Base-by-base conservation (phyloP, 92 coral and sea anemone genomes). In the Meandrina meandrites region DNA sequence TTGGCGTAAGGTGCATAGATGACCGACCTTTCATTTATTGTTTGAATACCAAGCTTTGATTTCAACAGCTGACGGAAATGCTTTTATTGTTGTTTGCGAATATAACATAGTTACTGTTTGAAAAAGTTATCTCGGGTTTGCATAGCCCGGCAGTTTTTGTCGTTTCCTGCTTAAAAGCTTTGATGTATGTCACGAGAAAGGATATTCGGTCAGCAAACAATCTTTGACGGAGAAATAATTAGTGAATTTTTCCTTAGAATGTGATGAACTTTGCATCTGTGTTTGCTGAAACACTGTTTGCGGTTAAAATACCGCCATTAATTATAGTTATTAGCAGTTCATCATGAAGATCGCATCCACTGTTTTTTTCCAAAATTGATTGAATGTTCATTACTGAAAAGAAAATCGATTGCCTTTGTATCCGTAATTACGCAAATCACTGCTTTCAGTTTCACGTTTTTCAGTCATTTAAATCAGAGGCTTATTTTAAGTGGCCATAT, bases 151-250 rank as follows among this genome's bases (percentile, higher is more conserved):
- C 32, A 66, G 13, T 66, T 81, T 78, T 7, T 32, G 12, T 32
- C 51, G 34, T 83, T 71, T 83, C 70, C 86, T 73, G 75, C 56
- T 72, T 30, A 40, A 79, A 24, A 5, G 60, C 85, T 37, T 34
- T 81, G 76, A 79, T 35, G 53, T 19, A 16, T 50, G 86, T 40
- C 67, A 50, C 31, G 27, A 54, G 56, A 51, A 15, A 83, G 69
- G 69, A 53, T 48, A 53, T n/a, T 40, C 35, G 13, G 15, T 51
- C 34, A 50, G 51, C 70, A 83, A 70, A 71, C 35, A 76, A 50
- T 11, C 11, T 21, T 73, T 73, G 51, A 73, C 27, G 51, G 14
- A 22, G 47, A 73, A 48, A 45, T 24, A 17, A 16, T 81, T 21
- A 67, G 28, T 17, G 76, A 81, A 81, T 17, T 24, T 45, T 73